A percentile compares a stretch with the other conserved stretches of the same genome.
Evolutionary conservation across 2,888 invertebrate genomes (phyloP).

Genomic region (Metopia argyrocephala): DNA sequence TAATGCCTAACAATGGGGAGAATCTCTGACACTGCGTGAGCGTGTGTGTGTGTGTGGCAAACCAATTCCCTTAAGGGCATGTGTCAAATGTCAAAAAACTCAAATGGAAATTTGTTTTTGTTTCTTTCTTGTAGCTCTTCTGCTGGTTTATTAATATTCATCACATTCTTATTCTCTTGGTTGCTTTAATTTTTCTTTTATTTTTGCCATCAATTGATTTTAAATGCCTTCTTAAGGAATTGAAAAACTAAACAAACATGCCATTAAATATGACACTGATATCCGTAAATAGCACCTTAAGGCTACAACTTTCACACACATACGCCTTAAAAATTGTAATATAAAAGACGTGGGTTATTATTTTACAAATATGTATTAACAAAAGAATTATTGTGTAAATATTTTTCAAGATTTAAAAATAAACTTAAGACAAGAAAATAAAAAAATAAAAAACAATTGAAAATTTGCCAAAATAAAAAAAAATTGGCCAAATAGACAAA

Average conservation of each 20-base stretch:
- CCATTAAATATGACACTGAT: constrained; percentile 56
- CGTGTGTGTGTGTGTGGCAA: not conserved
- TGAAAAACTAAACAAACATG: constrained; percentile 26
- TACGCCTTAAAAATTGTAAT: not conserved
- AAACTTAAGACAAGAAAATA: not conserved
- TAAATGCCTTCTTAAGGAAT: constrained; percentile 35
- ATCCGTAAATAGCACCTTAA: constrained; percentile 58
- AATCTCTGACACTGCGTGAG: not conserved
- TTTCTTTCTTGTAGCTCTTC: not conserved
- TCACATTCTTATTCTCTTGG: not conserved
- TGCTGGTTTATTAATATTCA: no score
- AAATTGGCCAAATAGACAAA: not conserved
- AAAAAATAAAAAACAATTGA: not conserved
- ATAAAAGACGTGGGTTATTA: no score
- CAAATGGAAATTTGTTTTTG: constrained; percentile 13
- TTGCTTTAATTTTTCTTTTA: not conserved
- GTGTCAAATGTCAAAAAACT: not conserved
- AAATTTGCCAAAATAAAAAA: not conserved
- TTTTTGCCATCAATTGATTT: constrained; percentile 46
- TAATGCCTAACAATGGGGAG: constrained; percentile 7
- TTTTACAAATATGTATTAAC: not conserved
- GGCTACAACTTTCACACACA: not conserved
- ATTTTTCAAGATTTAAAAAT: constrained; percentile 6
- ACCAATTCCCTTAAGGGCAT: constrained; percentile 47
- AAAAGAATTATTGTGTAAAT: constrained; percentile 15